Evolutionary conservation across 2,113 vertebrate genomes (phyloP).

Genomic region (Synodontis membranacea): DNA sequence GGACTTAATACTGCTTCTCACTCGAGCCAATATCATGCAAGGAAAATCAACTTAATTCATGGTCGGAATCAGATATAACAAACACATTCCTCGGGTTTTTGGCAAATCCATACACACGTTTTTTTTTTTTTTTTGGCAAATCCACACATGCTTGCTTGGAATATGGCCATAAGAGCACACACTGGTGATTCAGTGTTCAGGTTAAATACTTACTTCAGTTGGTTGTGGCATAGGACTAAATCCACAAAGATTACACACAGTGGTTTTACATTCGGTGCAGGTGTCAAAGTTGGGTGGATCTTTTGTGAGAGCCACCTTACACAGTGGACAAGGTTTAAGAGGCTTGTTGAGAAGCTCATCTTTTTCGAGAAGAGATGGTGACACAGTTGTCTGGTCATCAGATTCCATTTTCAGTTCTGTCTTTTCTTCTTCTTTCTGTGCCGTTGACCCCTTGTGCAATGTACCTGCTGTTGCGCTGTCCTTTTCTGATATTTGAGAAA

Average conservation of each 20-base stretch:
- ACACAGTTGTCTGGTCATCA: neutral
- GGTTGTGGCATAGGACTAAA: constrained; percentile 76
- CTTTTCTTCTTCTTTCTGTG: constrained; percentile 60
- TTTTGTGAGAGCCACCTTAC: constrained; percentile 78
- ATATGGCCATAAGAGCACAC: neutral
- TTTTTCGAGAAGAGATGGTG: constrained; percentile 58
- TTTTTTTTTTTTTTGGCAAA: neutral
- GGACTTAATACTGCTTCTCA: neutral
- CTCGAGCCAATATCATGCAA: neutral
- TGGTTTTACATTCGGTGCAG: constrained; percentile 81
- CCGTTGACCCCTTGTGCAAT: constrained; percentile 59
- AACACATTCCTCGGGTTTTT: neutral
- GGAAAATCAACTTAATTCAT: neutral
- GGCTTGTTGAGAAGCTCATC: constrained; percentile 43
- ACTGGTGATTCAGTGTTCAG: neutral
- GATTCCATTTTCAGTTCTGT: constrained; percentile 57
- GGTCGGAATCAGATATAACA: neutral
- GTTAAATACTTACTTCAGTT: constrained; percentile 37
- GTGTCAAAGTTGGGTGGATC: constrained; percentile 80
- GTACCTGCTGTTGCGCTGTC: constrained; percentile 10
- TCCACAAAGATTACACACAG: constrained; percentile 85
- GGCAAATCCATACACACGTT: neutral
- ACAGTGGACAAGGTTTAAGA: constrained; percentile 74
- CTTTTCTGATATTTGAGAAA: constrained; percentile 56
- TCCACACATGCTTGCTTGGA: neutral